Evolutionary conservation across 1,140 invertebrate species (phyloP).

Genomic region (Prorops nasuta): DNA sequence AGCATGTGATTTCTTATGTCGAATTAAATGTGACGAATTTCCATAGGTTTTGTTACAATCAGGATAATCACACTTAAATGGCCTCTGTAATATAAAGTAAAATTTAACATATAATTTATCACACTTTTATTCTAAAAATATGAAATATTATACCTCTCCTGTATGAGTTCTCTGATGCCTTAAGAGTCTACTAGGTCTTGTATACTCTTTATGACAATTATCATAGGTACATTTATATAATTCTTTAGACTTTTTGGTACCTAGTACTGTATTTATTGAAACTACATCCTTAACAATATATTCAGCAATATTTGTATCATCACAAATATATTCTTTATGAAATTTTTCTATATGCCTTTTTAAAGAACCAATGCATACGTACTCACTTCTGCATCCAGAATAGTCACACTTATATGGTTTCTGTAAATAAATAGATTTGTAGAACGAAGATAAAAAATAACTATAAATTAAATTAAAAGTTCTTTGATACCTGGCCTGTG

Average conservation of each 20-base stretch:
- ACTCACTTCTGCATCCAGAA: too few relatives aligned
- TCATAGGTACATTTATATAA: conserved; percentile 1
- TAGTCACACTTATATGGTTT: too few relatives aligned
- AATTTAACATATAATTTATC: background rate
- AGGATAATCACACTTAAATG: conserved; percentile 12
- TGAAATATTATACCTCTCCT: conserved; percentile 13
- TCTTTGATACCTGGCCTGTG: too few relatives aligned
- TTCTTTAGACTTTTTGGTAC: background rate
- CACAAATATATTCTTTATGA: too few relatives aligned
- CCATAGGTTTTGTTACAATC: conserved; percentile 17
- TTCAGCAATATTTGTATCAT: too few relatives aligned
- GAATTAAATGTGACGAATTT: conserved; percentile 12
- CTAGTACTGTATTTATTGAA: too few relatives aligned
- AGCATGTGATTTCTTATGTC: conserved; percentile 14
- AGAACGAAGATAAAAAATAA: too few relatives aligned
- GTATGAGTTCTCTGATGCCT: conserved; percentile 9
- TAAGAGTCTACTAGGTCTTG: conserved; percentile 3
- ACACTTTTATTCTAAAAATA: background rate
- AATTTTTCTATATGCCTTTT: too few relatives aligned
- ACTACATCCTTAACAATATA: too few relatives aligned
- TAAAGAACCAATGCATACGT: too few relatives aligned
- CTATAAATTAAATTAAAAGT: too few relatives aligned
- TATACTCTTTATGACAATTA: conserved; percentile 8
- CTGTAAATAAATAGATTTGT: too few relatives aligned
- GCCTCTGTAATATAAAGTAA: conserved; percentile 8